Percentiles rank a stretch among this genome's conserved stretches.
Evolutionary conservation across 2,113 vertebrate species (phyloP).

Genomic region (Mormyrus lacerda): DNA sequence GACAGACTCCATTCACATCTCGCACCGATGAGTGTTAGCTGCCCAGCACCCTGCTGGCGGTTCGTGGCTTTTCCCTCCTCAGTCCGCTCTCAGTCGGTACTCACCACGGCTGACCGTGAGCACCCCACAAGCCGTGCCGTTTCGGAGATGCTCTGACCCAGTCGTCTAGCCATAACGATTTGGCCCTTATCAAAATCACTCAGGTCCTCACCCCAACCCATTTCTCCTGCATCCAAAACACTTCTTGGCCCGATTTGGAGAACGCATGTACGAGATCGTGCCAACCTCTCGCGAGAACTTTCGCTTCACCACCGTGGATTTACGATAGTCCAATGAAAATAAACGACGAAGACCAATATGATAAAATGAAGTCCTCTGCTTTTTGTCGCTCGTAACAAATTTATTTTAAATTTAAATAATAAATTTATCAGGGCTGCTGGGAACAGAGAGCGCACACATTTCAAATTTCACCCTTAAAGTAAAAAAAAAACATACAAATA

Average conservation of each 20-base stretch:
- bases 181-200: background rate
- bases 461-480: background rate
- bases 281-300: background rate
- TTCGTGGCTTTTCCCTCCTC: background rate
- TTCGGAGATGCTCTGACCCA: background rate
- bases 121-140: background rate
- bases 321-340: background rate
- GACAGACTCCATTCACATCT: background rate
- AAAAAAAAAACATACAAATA: background rate
- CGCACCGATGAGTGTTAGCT: background rate
- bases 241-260: background rate
- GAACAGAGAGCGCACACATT: background rate
- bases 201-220: background rate
- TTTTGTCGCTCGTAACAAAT: background rate
- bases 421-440: background rate
- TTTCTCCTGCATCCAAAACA: background rate
- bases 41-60: background rate
- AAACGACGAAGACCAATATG: background rate
- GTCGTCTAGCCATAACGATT: background rate
- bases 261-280: background rate
- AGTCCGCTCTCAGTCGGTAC: background rate
- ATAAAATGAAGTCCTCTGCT: background rate
- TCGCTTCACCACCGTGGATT: background rate
- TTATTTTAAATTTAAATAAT: background rate
- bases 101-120: background rate